Evolutionary conservation across 1,140 invertebrate genomes (phyloP).

Genomic region (Eueides isabella): DNA sequence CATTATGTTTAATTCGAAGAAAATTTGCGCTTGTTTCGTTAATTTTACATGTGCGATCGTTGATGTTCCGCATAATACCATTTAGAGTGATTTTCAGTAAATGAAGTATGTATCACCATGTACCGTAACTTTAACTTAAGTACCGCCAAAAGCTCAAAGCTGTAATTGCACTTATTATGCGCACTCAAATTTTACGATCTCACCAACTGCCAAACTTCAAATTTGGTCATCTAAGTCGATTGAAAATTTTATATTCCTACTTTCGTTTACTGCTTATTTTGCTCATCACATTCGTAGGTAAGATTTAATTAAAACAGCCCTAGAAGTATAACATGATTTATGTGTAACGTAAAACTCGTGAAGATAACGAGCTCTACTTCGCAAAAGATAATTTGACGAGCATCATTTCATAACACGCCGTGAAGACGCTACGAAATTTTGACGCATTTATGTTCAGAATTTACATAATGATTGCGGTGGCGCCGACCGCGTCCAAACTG

Average conservation of each 20-base stretch:
- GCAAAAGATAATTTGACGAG: slow-evolving; percentile 56
- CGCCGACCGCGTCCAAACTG: slow-evolving; percentile 63
- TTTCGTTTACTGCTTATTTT: not conserved
- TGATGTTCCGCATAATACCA: slow-evolving; percentile 51
- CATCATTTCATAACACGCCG: slow-evolving; percentile 53
- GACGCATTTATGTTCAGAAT: slow-evolving; percentile 65
- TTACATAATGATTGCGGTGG: slow-evolving; percentile 78
- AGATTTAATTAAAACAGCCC: not conserved
- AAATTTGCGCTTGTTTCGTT: slow-evolving; percentile 68
- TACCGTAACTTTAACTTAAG: slow-evolving; percentile 45
- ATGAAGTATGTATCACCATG: slow-evolving; percentile 61
- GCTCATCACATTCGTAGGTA: not conserved
- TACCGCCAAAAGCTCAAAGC: slow-evolving; percentile 44
- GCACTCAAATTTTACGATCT: slow-evolving; percentile 78
- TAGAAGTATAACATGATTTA: not conserved
- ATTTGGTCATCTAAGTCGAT: slow-evolving; percentile 49
- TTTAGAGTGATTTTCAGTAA: slow-evolving; percentile 73
- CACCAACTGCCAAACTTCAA: slow-evolving; percentile 68
- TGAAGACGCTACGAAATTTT: slow-evolving; percentile 56
- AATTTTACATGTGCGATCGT: slow-evolving; percentile 55
- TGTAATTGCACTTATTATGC: slow-evolving; percentile 73
- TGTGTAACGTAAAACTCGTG: slow-evolving; percentile 24
- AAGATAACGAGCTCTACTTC: slow-evolving; percentile 31
- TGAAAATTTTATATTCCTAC: slow-evolving; percentile 1
- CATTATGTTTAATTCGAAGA: slow-evolving; percentile 70